Evolutionary conservation across 2,888 invertebrate species (phyloP).

Genomic region (Girardia tigrina): DNA sequence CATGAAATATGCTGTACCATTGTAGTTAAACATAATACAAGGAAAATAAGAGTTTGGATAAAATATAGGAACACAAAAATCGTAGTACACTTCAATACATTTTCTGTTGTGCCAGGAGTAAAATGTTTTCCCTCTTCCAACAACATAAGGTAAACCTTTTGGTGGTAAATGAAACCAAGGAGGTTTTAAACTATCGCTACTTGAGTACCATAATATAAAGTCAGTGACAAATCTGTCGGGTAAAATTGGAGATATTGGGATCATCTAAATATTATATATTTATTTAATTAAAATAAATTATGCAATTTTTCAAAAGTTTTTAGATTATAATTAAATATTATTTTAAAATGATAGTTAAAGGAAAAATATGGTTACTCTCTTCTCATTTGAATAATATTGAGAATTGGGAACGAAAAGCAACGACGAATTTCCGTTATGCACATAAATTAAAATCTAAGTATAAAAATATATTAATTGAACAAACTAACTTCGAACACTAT

Average conservation of each 20-base stretch:
- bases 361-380: no score
- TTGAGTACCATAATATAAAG: slow-evolving; percentile 12
- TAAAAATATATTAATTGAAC: no score
- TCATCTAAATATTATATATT: slow-evolving; percentile 50
- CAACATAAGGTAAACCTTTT: slow-evolving; percentile 24
- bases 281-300: no score
- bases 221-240: not conserved
- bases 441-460: no score
- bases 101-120: slow-evolving; percentile 28
- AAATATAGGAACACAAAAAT: slow-evolving; percentile 32
- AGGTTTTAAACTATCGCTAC: not conserved
- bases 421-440: no score
- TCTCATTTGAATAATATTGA: no score
- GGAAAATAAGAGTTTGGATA: slow-evolving; percentile 28
- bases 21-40: slow-evolving; percentile 30
- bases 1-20: slow-evolving; percentile 29
- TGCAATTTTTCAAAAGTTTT: no score
- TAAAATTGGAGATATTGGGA: slow-evolving; percentile 48
- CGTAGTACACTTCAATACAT: slow-evolving; percentile 24
- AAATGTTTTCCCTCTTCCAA: slow-evolving; percentile 24
- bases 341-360: no score
- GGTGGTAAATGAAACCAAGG: slow-evolving; percentile 10
- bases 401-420: no score
- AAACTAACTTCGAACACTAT: no score
- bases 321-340: no score